Conservation (phyloP, 2,888 invertebrate species). For the Leptinotarsa tumamoca region DNA sequence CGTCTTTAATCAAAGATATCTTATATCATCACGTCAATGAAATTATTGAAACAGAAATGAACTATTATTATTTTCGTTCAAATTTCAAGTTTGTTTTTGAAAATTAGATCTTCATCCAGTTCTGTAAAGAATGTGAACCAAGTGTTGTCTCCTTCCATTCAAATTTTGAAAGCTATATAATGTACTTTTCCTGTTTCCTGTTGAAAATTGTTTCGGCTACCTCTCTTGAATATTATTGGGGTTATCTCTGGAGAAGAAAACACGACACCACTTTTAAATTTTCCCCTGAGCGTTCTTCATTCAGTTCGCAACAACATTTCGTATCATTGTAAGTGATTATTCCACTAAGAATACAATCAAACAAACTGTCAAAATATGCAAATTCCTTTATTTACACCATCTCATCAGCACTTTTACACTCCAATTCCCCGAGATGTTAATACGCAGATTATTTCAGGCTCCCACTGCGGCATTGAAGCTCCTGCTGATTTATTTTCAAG, state of each 20-base stretch:
- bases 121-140: too few species aligned
- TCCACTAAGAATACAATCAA: not conserved
- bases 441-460: conserved; percentile 31
- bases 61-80: too few species aligned
- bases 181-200: too few species aligned
- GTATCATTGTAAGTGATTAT: not conserved
- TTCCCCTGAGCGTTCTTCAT: not conserved
- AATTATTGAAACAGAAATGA: too few species aligned
- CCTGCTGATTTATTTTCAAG: conserved; percentile 27
- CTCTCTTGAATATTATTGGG: too few species aligned
- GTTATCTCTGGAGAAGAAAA: not conserved
- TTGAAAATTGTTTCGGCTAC: too few species aligned
- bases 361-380: conserved; percentile 14
- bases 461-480: conserved; percentile 28
- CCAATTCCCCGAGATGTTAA: conserved; percentile 28
- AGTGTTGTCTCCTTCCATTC: too few species aligned
- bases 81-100: too few species aligned
- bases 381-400: conserved; percentile 18
- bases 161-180: too few species aligned
- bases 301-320: not conserved
- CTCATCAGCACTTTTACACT: conserved; percentile 28
- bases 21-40: too few species aligned
- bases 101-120: too few species aligned
- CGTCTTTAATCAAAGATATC: too few species aligned
- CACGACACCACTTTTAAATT: not conserved